Evolutionary conservation across 2,888 invertebrate species (phyloP).

Genomic region (Protodeltote pygarga): DNA sequence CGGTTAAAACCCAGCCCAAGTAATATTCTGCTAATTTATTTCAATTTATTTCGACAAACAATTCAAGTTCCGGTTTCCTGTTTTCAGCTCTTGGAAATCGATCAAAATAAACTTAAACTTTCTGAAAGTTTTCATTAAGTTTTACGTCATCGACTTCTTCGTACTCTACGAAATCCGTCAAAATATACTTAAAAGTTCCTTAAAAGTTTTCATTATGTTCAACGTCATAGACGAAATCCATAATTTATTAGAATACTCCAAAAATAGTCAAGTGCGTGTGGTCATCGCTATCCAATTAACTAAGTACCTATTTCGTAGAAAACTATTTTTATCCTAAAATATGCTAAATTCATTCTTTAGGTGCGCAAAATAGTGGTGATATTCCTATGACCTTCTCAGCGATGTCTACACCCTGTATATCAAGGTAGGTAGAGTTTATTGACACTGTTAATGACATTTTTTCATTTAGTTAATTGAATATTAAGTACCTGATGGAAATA

Average conservation of each 20-base stretch:
- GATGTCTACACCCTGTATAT: not conserved
- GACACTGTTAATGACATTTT: conserved; percentile 23
- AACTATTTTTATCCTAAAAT: conserved; percentile 19
- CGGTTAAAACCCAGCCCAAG: too few relatives aligned
- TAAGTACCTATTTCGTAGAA: conserved; percentile 31
- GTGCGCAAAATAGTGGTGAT: not conserved
- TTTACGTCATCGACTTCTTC: too few relatives aligned
- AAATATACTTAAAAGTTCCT: too few relatives aligned
- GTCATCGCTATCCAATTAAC: conserved; percentile 28
- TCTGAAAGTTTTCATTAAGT: too few relatives aligned
- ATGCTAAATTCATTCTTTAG: conserved; percentile 2
- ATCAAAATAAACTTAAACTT: too few relatives aligned
- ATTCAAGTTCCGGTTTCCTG: too few relatives aligned
- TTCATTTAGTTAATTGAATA: conserved; percentile 28
- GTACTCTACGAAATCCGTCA: conserved; percentile 27
- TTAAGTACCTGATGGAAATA: conserved; percentile 11
- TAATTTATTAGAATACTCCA: conserved; percentile 37
- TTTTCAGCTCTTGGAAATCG: too few relatives aligned
- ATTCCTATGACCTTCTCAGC: conserved; percentile 2
- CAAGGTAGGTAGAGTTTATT: conserved; percentile 5
- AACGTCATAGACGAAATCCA: conserved; percentile 23
- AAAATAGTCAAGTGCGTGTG: conserved; percentile 33
- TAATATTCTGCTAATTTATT: too few relatives aligned
- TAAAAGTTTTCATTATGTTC: too few relatives aligned
- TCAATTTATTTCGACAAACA: too few relatives aligned